Evolutionary conservation across 2,797 vertebrate species (phyloP).

Genomic region (Euthynnus affinis): DNA sequence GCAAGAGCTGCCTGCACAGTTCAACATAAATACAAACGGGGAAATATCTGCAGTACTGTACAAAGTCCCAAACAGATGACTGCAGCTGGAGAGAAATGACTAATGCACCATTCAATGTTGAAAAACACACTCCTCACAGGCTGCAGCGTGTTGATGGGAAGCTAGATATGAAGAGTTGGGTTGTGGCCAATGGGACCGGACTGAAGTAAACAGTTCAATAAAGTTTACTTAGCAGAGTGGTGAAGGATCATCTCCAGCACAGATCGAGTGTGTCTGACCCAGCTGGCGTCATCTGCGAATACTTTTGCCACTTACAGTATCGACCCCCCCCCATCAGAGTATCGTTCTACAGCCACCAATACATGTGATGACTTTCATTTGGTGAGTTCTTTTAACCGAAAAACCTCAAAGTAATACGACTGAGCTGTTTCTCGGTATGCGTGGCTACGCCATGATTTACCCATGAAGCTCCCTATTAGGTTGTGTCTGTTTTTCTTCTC

Average conservation of each 20-base stretch:
- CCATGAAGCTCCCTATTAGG: not conserved
- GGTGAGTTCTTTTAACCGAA: constrained; percentile 20
- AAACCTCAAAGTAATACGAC: not conserved
- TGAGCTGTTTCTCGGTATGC: not conserved
- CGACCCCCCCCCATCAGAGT: not conserved
- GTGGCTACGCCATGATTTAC: constrained; percentile 17
- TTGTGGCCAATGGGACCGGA: constrained; percentile 44
- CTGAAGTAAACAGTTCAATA: constrained; percentile 66
- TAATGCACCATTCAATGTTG: constrained; percentile 22
- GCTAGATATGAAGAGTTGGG: constrained; percentile 59
- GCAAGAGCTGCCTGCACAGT: constrained; percentile 9
- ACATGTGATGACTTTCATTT: constrained; percentile 22
- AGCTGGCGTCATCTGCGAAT: constrained; percentile 50
- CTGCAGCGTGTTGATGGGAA: constrained; percentile 59
- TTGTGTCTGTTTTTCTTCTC: constrained; percentile 29
- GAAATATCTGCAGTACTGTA: constrained; percentile 18
- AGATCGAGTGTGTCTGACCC: constrained; percentile 32
- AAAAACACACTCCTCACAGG: constrained; percentile 34
- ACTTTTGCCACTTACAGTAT: constrained; percentile 18
- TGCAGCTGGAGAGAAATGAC: constrained; percentile 59
- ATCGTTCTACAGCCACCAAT: constrained; percentile 8
- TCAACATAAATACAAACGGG: constrained; percentile 45
- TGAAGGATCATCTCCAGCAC: constrained; percentile 55
- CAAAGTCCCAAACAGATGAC: constrained; percentile 54
- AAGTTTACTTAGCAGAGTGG: constrained; percentile 74